Conservation (phyloP, 1,140 invertebrate species). For the Lasaia peninsularis region DNA sequence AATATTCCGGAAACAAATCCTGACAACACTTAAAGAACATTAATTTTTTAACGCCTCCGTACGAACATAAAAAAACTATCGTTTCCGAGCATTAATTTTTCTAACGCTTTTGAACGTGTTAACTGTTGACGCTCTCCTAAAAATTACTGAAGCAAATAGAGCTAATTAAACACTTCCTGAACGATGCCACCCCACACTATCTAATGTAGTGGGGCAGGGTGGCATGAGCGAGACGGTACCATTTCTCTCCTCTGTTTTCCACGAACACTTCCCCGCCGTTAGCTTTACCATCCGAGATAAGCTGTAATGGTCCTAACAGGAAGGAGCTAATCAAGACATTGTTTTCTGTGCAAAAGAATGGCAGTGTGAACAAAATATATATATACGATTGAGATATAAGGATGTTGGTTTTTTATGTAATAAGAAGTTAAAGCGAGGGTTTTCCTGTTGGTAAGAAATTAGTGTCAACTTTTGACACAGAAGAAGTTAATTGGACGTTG, state of each 20-base stretch:
- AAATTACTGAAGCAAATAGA: constrained; percentile 40
- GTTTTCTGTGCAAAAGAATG: background rate
- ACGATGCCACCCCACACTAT: constrained; percentile 33
- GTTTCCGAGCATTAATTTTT: constrained; percentile 8
- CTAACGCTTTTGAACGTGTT: constrained; percentile 15
- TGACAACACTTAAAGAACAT: background rate
- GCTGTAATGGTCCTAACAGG: constrained; percentile 2
- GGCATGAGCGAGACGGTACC: constrained; percentile 25
- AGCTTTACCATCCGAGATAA: constrained; percentile 13
- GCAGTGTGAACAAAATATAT: too few relatives aligned
- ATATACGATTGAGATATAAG: too few relatives aligned
- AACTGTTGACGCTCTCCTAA: constrained; percentile 26
- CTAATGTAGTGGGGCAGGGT: constrained; percentile 36
- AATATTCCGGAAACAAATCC: background rate
- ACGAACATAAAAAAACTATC: background rate
- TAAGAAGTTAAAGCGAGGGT: too few relatives aligned
- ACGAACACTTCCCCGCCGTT: constrained; percentile 26
- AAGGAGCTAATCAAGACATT: constrained; percentile 10
- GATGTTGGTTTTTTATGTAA: too few relatives aligned
- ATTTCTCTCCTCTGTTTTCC: constrained; percentile 26
- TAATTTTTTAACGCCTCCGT: too few relatives aligned
- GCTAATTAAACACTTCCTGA: constrained; percentile 33
- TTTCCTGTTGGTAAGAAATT: too few relatives aligned
- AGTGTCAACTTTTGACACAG: too few relatives aligned
- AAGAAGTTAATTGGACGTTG: too few relatives aligned